Base-by-base conservation (phyloP, 2,888 invertebrate genomes). In the Notodonta dromedarius region DNA sequence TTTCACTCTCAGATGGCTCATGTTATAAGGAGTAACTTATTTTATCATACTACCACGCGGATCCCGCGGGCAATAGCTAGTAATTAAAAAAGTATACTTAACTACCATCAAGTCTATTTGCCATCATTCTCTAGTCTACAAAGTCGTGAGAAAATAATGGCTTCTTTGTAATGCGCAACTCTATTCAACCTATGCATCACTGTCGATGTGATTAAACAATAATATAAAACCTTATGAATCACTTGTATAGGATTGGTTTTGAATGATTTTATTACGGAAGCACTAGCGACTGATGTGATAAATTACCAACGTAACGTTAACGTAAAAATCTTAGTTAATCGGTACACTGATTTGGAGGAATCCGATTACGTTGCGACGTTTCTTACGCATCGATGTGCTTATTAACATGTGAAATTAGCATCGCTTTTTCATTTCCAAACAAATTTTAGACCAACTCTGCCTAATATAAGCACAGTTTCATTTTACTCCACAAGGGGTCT, bases 251-350 rank as follows among this genome's bases (percentile, higher is more conserved):
- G 63, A 71, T 74, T 24, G 24, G 24, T 24, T 24, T 24, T 70
- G 68, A 74, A 78, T 79, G 76, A 82, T 76, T 79, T 78, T 78
- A 79, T 78, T 67, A 71, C 78, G 82, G 82, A 84, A 80, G 78
- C 74, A 58, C 67, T 69, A 70, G 69, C 53, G 67, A 71, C 72
- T 77, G 66, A 78, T 69, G 77, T 68, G 70, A 69, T 71, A 69
- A 63, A 69, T 66, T 70, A 35, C 58, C 42, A 2, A 11, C 42
- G 56, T 62, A 24, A 51, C 24, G 51, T 51, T 59, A 9, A 51
- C 51, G 14, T 48, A 13, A 14, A 48, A n/a, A 48, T 48, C n/a
- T 48, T 48, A 48, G 48, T 48, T 48, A 48, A 48, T 42, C 42
- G 42, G 42, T 42, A 42, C 42, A 42, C 48, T 48, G 48, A 2